Base-by-base conservation (phyloP, 2,113 vertebrate species). In the Syngnathus typhle region DNA sequence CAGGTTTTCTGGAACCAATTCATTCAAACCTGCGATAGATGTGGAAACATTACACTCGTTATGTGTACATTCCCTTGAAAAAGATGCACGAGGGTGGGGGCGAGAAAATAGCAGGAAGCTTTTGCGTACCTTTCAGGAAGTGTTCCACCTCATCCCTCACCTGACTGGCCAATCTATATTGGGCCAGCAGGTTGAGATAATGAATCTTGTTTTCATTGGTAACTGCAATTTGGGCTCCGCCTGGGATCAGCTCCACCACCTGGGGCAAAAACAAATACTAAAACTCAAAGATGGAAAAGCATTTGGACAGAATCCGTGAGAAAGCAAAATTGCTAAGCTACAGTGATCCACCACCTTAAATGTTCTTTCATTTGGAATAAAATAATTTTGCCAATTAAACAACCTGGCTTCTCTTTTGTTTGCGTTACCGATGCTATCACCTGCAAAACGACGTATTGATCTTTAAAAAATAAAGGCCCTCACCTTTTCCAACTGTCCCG, bases 81-180 rank as follows among this genome's bases (percentile, higher is more conserved):
- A 37, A 74, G 19, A 61, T 36, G 27, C 47, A 9, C 16, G 44
- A 6, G 6, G 55, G 54, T 67, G 8, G 54, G 11, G 11, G 41
- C 43, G 7, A 6, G 7, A 0, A 11, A n/a, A 47, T 11, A 18
- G 59, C 23, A 15, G 65, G 19, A 61, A 67, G 77, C 71, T 71
- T 69, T 60, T 41, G 15, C 70, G 84, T 83, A 99, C 97, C 97
- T 95, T 98, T 99, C 58, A 99, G 91, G 77, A 99, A 99, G 85
- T 96, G 95, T 81, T 99, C 97, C 70, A 99, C 94, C 84, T 99
- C 96, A 65, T 98, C 96, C 80, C 95, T 94, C 83, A 98, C 95
- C 84, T 99, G 96, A 84, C 85, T 98, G 64, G 95, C 96, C 82
- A 99, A 89, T 21, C 96, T 91, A 79, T 96, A 98, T 74, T 99